Evolutionary conservation across 53 echinoderm and acorn worm species (phyloP).

Genomic region (Apostichopus leukothele): DNA sequence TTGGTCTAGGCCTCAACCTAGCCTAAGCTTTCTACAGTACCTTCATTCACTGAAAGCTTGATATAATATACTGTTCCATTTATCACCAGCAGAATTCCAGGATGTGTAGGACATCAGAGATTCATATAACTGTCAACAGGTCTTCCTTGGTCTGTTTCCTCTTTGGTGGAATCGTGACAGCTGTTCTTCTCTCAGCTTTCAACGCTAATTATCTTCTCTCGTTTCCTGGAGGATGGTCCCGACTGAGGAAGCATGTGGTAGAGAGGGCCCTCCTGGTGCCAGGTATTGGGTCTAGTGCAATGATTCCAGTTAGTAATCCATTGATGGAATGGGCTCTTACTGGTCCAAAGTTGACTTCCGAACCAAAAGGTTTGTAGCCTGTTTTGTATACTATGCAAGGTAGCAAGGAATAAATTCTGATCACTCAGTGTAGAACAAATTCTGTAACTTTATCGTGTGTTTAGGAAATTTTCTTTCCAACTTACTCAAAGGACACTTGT

Average conservation of each 20-base stretch:
- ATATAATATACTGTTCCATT: too few species aligned
- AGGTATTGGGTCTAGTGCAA: background rate
- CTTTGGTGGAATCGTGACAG: slow-evolving; percentile 63
- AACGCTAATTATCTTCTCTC: slow-evolving; percentile 32
- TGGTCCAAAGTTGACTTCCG: background rate
- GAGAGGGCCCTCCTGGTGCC: slow-evolving; percentile 34
- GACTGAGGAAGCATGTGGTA: background rate
- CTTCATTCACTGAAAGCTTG: too few species aligned
- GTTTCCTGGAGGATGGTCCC: slow-evolving; percentile 51
- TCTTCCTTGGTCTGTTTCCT: slow-evolving; percentile 66
- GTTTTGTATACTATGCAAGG: too few species aligned
- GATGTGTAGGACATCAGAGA: slow-evolving; percentile 23
- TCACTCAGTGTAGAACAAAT: too few species aligned
- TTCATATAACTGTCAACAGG: slow-evolving; percentile 58
- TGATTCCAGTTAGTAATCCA: slow-evolving; percentile 23
- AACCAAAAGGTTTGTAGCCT: slow-evolving; percentile 23
- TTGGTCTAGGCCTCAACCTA: too few species aligned
- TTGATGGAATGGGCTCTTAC: slow-evolving; percentile 15
- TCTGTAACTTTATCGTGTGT: too few species aligned
- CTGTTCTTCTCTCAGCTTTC: slow-evolving; percentile 52
- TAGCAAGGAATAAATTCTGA: too few species aligned
- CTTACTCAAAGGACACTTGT: too few species aligned
- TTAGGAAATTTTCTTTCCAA: too few species aligned
- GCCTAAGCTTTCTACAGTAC: too few species aligned
- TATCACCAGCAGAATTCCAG: background rate